A percentile compares a stretch with the other conserved stretches of the same genome.
phyloP scores from a whole-genome alignment of 2,888 invertebrate species.

The Bugulina stolonifera region DNA sequence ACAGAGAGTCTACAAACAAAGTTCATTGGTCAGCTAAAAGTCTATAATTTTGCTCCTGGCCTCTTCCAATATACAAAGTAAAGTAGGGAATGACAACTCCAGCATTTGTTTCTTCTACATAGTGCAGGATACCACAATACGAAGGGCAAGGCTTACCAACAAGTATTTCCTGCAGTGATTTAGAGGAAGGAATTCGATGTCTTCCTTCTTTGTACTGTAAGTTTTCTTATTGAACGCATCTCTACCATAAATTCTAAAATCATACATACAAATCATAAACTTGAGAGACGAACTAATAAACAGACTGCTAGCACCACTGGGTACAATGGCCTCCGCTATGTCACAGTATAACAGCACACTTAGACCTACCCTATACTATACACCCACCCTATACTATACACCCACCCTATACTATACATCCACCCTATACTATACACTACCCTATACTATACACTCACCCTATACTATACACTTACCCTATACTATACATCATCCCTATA shows the following conservation, averaged over 20 bases:
- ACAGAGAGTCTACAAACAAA: not conserved
- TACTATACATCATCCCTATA: not conserved
- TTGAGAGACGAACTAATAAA: too few species aligned
- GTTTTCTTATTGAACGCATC: slow-evolving; percentile 30
- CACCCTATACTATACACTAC: not conserved
- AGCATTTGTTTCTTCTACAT: too few species aligned
- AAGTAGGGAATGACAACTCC: too few species aligned
- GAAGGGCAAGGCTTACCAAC: slow-evolving; percentile 34
- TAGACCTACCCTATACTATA: not conserved
- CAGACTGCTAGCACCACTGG: not conserved
- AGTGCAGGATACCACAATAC: too few species aligned
- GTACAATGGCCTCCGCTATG: not conserved
- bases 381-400: not conserved
- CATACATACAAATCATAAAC: too few species aligned
- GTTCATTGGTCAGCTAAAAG: too few species aligned
- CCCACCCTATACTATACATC: not conserved
- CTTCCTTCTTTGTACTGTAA: slow-evolving; percentile 39
- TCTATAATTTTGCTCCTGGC: too few species aligned
- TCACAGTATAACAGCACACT: too few species aligned
- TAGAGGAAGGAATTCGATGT: slow-evolving; percentile 41
- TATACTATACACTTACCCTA: not conserved
- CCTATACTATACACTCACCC: not conserved
- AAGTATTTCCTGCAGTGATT: slow-evolving; percentile 40
- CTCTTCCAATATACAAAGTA: too few species aligned
- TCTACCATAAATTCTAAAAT: not conserved